Base-by-base conservation (phyloP, 2,888 invertebrate genomes). In the Elysia crispata region DNA sequence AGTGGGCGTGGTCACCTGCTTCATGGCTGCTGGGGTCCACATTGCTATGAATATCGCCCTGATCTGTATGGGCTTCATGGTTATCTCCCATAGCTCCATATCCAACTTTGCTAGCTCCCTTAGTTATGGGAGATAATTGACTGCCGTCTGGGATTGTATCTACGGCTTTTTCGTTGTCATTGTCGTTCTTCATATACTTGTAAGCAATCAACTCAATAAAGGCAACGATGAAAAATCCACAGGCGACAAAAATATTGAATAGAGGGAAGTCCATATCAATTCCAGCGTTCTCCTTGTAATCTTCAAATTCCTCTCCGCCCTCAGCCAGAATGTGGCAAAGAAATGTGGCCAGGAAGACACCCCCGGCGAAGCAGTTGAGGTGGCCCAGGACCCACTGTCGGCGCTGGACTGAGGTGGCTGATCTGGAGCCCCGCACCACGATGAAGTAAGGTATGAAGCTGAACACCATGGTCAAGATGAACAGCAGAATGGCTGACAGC, bases 281-380 rank as follows among this genome's bases (percentile, higher is more conserved):
- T 81, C 82, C 15, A 78, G 84, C 69, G 1, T 69, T 77, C 11
- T 81, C 70, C 62, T 88, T 86, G 78, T 88, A 87, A 13, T 72
- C 76, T 13, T 82, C 81, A 66, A 89, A 86, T 74, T 89, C 86
- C 62, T 89, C 86, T 54, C 86, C 77, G 0, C 90, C 91, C 77
- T 89, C 87, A 0, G 90, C 90, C 60, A 91, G 81, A 18, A 91
- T 84, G 54, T 89, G 88, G 8, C 91, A 83, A 77, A 92, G 87
- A 80, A 90, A 89, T 83, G 90, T 89, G 6, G 87, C 90, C 18
- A 92, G 83, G 78, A 92, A 91, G 31, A 92, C 90, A 13, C 92
- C 92, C 15, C 90, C 90, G 33, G 90, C 88, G 67, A 91, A 83
- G 73, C 91, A 91, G 82, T 84, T 83, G 31, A 84, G 78, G 50